Evolutionary conservation across 1,140 invertebrate species (phyloP).

Genomic region (Pseudomyrmex concolor): DNA sequence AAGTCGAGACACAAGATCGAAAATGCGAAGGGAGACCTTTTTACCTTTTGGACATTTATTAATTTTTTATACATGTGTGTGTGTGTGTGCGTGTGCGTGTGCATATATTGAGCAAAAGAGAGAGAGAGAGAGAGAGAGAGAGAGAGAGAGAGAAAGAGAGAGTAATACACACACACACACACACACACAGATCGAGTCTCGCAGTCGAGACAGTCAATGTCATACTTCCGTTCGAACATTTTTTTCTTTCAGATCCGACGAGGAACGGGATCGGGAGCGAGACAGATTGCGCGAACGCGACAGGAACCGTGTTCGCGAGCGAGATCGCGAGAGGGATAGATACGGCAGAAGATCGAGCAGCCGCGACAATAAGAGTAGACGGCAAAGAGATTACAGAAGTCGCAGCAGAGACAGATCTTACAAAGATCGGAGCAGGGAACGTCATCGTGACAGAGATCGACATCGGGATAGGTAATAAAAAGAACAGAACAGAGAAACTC

Average conservation of each 20-base stretch:
- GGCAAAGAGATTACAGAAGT: constrained; percentile 79
- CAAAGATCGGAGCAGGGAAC: constrained; percentile 79
- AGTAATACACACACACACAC: not conserved
- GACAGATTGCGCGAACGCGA: constrained; percentile 78
- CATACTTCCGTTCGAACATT: constrained; percentile 71
- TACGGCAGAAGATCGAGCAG: constrained; percentile 76
- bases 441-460: constrained; percentile 79
- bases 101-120: not conserved
- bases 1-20: not conserved
- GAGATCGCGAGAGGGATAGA: constrained; percentile 79
- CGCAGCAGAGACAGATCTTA: constrained; percentile 81
- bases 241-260: constrained; percentile 79
- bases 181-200: not conserved
- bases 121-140: no score
- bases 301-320: constrained; percentile 75
- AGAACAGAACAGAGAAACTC: not conserved
- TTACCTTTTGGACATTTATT: not conserved
- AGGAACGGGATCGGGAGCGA: constrained; percentile 79
- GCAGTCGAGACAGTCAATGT: constrained; percentile 28
- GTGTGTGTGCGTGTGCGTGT: not conserved
- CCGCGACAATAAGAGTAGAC: constrained; percentile 75
- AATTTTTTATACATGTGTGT: not conserved
- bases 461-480: constrained; percentile 78
- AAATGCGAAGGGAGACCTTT: not conserved
- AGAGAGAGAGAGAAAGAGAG: not conserved